These are phyloP conservation scores for Ypsolopha sequella DNA, from an alignment of 2,888 invertebrate species.

Conservation along the genomic window DNA sequence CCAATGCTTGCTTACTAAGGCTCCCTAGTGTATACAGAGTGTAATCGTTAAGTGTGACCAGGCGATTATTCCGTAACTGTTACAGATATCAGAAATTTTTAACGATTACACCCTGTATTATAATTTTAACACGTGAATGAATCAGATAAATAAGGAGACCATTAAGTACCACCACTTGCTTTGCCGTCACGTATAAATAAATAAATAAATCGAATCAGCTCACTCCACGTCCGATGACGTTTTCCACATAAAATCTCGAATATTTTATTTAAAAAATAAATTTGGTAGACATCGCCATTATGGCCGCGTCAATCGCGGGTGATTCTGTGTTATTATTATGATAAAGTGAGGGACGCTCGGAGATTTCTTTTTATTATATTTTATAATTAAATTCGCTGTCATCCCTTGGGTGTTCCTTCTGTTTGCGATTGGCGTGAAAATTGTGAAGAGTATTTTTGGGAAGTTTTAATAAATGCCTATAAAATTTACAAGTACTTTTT, in stretches of 20 bases:
- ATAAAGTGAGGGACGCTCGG: constrained; percentile 48
- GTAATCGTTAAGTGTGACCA: too few relatives aligned
- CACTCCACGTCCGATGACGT: constrained; percentile 33
- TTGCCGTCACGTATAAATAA: constrained; percentile 25
- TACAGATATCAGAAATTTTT: too few relatives aligned
- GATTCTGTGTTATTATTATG: constrained; percentile 49
- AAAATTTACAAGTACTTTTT: too few relatives aligned
- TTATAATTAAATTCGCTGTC: constrained; percentile 67
- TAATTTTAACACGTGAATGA: neutral
- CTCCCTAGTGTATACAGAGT: too few relatives aligned
- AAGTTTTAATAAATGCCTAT: too few relatives aligned
- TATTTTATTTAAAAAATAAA: constrained; percentile 52
- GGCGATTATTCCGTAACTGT: too few relatives aligned
- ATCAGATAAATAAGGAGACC: constrained; percentile 20
- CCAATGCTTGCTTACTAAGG: too few relatives aligned
- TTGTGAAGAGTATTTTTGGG: constrained; percentile 4
- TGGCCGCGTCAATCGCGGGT: constrained; percentile 51
- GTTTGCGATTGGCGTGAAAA: constrained; percentile 61
- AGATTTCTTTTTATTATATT: constrained; percentile 63
- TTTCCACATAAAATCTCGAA: constrained; percentile 39
- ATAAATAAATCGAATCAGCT: constrained; percentile 30
- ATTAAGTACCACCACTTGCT: constrained; percentile 28
- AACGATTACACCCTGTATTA: too few relatives aligned
- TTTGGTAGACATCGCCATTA: constrained; percentile 50
- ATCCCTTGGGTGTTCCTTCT: constrained; percentile 53